phyloP scores from a whole-genome alignment of 1,140 invertebrate genomes.

The Sycophaga agraensis region DNA sequence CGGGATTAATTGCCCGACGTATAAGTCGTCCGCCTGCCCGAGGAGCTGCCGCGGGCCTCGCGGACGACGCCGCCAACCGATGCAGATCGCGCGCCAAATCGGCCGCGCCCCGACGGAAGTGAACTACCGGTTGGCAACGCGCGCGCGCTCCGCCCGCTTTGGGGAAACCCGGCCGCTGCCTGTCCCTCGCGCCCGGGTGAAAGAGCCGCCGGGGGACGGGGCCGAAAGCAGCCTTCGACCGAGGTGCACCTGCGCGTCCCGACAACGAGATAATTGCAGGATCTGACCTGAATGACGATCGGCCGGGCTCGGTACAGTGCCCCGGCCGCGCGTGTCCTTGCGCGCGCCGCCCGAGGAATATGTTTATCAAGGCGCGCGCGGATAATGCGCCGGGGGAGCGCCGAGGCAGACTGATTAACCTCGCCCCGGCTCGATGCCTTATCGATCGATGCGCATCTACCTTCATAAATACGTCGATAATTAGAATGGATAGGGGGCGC shows the following conservation, averaged over 20 bases:
- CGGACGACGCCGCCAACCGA: background rate
- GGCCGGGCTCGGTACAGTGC: background rate
- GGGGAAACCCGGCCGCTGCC: too few relatives aligned
- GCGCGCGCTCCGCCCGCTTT: background rate
- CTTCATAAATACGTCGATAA: background rate
- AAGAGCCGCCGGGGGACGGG: background rate
- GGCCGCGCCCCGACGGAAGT: background rate
- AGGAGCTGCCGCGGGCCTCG: background rate
- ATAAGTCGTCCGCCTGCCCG: too few relatives aligned
- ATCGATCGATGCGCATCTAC: too few relatives aligned
- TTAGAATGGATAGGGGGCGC: background rate
- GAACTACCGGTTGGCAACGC: background rate
- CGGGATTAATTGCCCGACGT: too few relatives aligned
- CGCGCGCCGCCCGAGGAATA: background rate
- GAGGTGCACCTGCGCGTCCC: too few relatives aligned
- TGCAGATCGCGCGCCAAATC: background rate
- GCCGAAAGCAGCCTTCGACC: too few relatives aligned
- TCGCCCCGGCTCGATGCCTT: too few relatives aligned
- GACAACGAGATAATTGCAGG: background rate
- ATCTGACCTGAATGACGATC: slow-evolving; percentile 1
- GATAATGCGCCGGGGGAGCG: background rate
- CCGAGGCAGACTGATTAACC: too few relatives aligned
- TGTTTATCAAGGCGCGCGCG: background rate
- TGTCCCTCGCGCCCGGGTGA: too few relatives aligned
- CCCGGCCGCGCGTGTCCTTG: too few relatives aligned